Percentiles rank a stretch among this genome's conserved stretches.
Conservation (phyloP, 2,113 vertebrate species). For the Anthoscopus minutus region DNA sequence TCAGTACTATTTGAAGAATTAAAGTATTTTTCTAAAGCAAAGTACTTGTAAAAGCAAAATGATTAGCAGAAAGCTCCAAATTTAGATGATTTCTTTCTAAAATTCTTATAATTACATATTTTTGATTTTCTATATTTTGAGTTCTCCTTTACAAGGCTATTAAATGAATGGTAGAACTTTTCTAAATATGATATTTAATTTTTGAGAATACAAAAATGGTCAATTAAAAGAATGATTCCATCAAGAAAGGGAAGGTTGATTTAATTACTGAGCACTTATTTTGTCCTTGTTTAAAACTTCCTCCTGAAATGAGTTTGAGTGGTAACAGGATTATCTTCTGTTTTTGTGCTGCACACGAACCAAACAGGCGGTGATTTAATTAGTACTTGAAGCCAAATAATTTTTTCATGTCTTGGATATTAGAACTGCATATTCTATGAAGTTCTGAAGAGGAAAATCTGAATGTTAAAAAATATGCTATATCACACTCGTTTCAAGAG, state of each 20-base stretch:
- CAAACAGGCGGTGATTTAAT: not conserved
- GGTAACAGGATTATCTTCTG: not conserved
- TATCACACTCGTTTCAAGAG: not conserved
- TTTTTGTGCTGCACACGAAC: fast-evolving
- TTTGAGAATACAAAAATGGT: not conserved
- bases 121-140: not conserved
- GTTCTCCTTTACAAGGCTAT: not conserved
- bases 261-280: not conserved
- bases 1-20: not conserved
- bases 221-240: not conserved
- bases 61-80: not conserved
- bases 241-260: not conserved
- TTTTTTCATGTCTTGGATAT: not conserved
- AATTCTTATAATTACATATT: not conserved
- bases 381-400: not conserved
- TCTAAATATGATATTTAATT: not conserved
- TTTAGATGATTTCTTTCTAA: not conserved
- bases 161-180: not conserved
- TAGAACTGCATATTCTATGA: not conserved
- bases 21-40: not conserved
- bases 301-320: not conserved
- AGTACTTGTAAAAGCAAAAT: not conserved
- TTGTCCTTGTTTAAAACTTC: not conserved
- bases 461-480: not conserved
- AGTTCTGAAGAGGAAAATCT: not conserved